Conservation (phyloP, 2,797 vertebrate species). For the Lerista edwardsae region DNA sequence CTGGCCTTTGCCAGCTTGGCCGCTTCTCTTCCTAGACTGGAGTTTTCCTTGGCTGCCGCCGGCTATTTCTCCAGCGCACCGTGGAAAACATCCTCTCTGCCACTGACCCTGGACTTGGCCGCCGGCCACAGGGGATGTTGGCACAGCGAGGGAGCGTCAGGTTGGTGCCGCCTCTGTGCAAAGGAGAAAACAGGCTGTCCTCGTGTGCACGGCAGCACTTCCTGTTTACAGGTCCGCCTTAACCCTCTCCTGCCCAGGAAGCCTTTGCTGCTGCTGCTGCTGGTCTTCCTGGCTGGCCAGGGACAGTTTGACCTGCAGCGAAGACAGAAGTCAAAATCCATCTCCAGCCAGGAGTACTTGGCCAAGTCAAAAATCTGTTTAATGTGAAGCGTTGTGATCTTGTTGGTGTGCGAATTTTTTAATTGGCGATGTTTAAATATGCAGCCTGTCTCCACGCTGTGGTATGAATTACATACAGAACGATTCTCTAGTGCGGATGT, state of each 20-base stretch:
- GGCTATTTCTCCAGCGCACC: neutral
- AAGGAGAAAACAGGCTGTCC: slow-evolving; percentile 27
- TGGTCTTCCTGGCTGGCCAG: too few relatives aligned
- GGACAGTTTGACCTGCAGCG: too few relatives aligned
- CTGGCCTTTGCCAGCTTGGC: neutral
- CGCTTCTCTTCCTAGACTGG: neutral
- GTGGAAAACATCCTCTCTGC: slow-evolving; percentile 36
- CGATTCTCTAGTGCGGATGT: too few relatives aligned
- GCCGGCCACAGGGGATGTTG: slow-evolving; percentile 26
- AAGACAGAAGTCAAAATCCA: too few relatives aligned
- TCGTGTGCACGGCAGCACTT: neutral
- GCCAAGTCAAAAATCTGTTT: too few relatives aligned
- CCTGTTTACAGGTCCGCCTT: slow-evolving; percentile 24
- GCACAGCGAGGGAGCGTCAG: slow-evolving; percentile 35
- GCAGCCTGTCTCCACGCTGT: too few relatives aligned
- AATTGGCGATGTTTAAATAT: too few relatives aligned
- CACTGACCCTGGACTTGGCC: slow-evolving; percentile 50
- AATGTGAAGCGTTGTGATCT: too few relatives aligned
- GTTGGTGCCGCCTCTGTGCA: slow-evolving; percentile 37
- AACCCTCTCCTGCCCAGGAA: neutral
- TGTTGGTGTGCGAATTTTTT: too few relatives aligned
- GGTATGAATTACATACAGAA: too few relatives aligned
- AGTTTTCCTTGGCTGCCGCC: neutral
- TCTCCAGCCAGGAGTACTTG: too few relatives aligned
- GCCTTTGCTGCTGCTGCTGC: neutral